Evolutionary conservation across 1,140 invertebrate species (phyloP), one percentile per base, ranked within the genome.

Genomic region (Drosophila grimshawi): DNA sequence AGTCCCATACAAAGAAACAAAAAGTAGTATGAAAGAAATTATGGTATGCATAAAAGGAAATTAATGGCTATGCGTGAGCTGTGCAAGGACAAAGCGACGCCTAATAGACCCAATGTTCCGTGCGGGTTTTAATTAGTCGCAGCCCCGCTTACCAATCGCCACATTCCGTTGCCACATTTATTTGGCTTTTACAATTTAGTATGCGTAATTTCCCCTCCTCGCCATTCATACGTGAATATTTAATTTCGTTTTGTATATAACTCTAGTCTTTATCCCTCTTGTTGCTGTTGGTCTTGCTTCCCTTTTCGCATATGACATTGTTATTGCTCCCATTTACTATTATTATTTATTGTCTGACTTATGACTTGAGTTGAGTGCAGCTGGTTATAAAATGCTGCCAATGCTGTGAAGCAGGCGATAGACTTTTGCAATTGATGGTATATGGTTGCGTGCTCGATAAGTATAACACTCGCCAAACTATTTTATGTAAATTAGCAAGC

Each of bases 281-380:
- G 1, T 19, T 48, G 4, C n/a, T 48, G 4, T 41, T 11, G 0
- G 33, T 46, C 19, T 29, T 29, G 37, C 45, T 53, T 55, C 33
- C 27, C 10, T 37, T 30, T 56, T 46, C 41, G 60, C 8, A 68
- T 73, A 68, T 73, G 64, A 60, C 60, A 67, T 73, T 39, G 7
- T 39, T 8, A 11, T 37, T 57, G 56, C 52, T 57, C 55, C 39
- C 55, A 53, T 82, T 89, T 89, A 71, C 66, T 83, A 77, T 85
- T 73, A 85, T 80, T 88, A 89, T 89, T 89, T 88, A 88, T 89
- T 89, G 85, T 89, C 89, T 89, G 60, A 77, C 67, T 86, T 88
- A 88, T 83, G 51, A 62, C 60, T 64, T 46, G 33, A 64, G 60
- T 43, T 48, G 49, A 75, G 82, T 82, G 67, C 66, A 39, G 61